Evolutionary conservation across 2,113 vertebrate genomes (phyloP).

Genomic region (Irena cyanogastra): DNA sequence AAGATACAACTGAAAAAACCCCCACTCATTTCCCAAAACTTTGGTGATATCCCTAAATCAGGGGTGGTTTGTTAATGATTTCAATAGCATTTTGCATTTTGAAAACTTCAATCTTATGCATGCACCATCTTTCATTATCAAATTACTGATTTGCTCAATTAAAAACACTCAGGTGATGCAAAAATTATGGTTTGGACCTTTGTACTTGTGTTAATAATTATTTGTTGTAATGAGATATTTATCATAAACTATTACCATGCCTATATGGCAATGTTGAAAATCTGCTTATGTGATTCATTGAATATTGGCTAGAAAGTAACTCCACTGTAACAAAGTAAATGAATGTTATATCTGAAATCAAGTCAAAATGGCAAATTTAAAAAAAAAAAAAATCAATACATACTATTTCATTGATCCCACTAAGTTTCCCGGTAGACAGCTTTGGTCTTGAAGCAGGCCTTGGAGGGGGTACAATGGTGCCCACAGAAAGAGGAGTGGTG

Average conservation of each 20-base stretch:
- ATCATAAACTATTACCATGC: background rate
- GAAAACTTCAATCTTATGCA: background rate
- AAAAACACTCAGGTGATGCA: background rate
- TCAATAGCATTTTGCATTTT: background rate
- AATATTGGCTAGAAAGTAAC: background rate
- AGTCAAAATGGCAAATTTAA: background rate
- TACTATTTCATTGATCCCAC: constrained; percentile 94
- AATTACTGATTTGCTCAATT: background rate
- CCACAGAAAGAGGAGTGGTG: constrained; percentile 83
- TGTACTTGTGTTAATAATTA: background rate
- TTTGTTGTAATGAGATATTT: background rate
- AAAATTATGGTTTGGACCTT: background rate
- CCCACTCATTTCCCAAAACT: background rate
- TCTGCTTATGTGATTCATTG: background rate
- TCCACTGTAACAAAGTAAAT: background rate
- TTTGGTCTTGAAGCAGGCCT: constrained; percentile 92
- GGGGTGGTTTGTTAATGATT: background rate
- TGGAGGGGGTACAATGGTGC: constrained; percentile 86
- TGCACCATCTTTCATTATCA: background rate
- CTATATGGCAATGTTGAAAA: background rate
- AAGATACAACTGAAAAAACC: background rate
- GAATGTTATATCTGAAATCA: background rate
- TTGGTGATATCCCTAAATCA: background rate
- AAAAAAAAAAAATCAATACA: constrained; percentile 47
- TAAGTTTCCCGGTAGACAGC: constrained; percentile 84